These are phyloP conservation scores for Centroberyx gerrardi DNA, from an alignment of 2,797 vertebrate genomes.

Conservation along the genomic window DNA sequence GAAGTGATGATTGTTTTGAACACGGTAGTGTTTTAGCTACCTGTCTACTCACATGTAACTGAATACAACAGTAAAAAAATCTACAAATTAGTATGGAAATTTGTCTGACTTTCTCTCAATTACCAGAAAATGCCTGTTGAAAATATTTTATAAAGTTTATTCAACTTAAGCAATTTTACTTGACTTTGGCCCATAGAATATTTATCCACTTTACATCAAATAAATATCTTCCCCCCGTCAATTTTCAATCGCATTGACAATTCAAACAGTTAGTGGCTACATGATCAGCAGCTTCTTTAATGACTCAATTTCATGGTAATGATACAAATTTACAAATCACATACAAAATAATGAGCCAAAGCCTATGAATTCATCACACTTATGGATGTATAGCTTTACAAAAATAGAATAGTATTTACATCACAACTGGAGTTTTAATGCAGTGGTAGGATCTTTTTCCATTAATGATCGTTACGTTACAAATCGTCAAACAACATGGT, in stretches of 20 bases:
- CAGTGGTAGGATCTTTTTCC: not conserved
- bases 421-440: conserved; percentile 7
- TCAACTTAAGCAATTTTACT: conserved; percentile 28
- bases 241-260: not conserved
- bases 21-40: conserved; percentile 98
- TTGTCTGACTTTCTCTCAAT: conserved; percentile 55
- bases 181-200: conserved; percentile 1
- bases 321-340: conserved; percentile 6
- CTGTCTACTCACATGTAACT: conserved; percentile 86
- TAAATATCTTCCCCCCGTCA: not conserved
- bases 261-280: not conserved
- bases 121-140: conserved; percentile 8
- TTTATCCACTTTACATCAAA: conserved; percentile 8
- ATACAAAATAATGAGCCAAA: conserved; percentile 8
- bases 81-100: conserved; percentile 55
- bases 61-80: conserved; percentile 79
- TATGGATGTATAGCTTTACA: conserved; percentile 43
- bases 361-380: conserved; percentile 16
- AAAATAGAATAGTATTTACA: conserved; percentile 61
- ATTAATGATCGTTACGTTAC: not conserved
- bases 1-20: conserved; percentile 91
- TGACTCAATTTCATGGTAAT: conserved; percentile 4
- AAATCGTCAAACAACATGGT: not conserved
- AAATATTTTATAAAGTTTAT: conserved; percentile 39
- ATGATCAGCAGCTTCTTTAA: conserved; percentile 10